Evolutionary conservation across 2,888 invertebrate genomes (phyloP), one percentile per base, ranked within the genome.

Genomic region (Hoplodrina ambigua): DNA sequence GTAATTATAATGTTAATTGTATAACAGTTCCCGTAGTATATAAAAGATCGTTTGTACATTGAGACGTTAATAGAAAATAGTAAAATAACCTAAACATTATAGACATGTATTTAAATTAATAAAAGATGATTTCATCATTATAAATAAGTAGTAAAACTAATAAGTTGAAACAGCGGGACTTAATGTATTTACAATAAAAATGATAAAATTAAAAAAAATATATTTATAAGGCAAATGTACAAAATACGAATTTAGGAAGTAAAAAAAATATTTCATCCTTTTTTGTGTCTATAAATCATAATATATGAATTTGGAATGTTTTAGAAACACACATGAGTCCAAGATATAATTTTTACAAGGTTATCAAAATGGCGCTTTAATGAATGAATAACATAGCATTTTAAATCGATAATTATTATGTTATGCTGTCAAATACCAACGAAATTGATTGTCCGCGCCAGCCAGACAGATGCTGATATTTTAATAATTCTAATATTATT

Each of bases 381-480:
- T 17, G n/a, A 37, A 33, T 37, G 5, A 7, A 37, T 37, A 10
- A 25, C 37, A 4, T 20, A 25, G 4, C 10, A 7, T 30, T 11
- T 30, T 25, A 53, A 33, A n/a, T 70, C 15, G 37, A 20, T 62
- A n/a, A n/a, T n/a, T n/a, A 62, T 55, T 62, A 55, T 55, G 49
- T 33, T 56, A 56, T 37, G 64, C 4, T 57, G n/a, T 46, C 37
- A 46, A 53, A 46, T 17, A 37, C 55, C 54, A 55, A 37, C 3
- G 15, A 25, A 74, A 74, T 75, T 59, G 62, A 75, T 75, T 70
- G 54, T 54, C 5, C 30, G 50, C 62, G 59, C 55, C 15, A 58
- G 30, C 15, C 37, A 50, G 4, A 55, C n/a, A n/a, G 10, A 70
- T 11, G 25, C n/a, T 7, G 37, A 50, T 49, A 52, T 44, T 50